A percentile compares a stretch with the other conserved stretches of the same genome.
Conservation (phyloP, 2,113 vertebrate species). For the Macquaria australasica region DNA sequence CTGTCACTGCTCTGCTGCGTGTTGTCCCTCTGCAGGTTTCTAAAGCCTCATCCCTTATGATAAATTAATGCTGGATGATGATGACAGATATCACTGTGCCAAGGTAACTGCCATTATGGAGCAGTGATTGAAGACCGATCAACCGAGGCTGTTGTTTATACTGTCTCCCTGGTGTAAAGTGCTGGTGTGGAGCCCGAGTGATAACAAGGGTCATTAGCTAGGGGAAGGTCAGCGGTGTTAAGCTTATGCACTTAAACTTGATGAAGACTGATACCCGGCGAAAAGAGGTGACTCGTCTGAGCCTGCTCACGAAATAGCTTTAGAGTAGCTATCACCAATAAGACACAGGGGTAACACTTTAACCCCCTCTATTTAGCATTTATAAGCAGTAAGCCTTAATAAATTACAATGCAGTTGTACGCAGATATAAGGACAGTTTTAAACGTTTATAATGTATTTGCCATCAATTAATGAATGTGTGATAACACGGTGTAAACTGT, state of each 20-base stretch:
- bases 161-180: conserved; percentile 70
- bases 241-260: conserved; percentile 62
- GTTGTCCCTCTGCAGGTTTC: conserved; percentile 47
- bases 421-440: not conserved
- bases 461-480: not conserved
- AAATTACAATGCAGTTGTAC: not conserved
- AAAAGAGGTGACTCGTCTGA: conserved; percentile 32
- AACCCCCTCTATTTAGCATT: no score
- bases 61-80: conserved; percentile 70
- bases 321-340: not conserved
- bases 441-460: not conserved
- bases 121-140: conserved; percentile 64
- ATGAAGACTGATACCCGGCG: conserved; percentile 64
- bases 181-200: conserved; percentile 55
- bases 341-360: not conserved
- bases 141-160: conserved; percentile 70
- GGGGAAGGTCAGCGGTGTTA: conserved; percentile 76
- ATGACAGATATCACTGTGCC: conserved; percentile 73
- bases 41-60: conserved; percentile 57
- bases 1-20: conserved; percentile 49
- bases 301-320: conserved; percentile 4
- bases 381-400: not conserved
- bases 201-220: conserved; percentile 79
- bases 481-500: not conserved
- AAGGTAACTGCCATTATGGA: conserved; percentile 77